phyloP scores from a whole-genome alignment of 2,888 invertebrate genomes.

The Latrodectus elegans region DNA sequence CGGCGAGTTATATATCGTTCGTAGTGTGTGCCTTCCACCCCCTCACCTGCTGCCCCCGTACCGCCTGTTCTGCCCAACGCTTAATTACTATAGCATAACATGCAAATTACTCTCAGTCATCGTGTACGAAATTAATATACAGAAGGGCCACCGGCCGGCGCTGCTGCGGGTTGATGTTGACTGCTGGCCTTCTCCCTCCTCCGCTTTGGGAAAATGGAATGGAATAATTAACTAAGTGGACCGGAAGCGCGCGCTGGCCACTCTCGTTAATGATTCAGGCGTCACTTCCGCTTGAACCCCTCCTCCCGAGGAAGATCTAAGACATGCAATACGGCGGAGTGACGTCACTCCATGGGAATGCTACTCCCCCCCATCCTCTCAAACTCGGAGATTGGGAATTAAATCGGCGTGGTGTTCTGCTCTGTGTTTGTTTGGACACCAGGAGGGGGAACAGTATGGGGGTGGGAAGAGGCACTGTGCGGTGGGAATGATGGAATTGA shows the following conservation, averaged over 20 bases:
- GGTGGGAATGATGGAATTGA: too few species aligned
- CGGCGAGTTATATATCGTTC: slow-evolving; percentile 64
- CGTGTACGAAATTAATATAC: slow-evolving; percentile 69
- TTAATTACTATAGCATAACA: slow-evolving; percentile 70
- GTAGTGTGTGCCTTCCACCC: slow-evolving; percentile 16
- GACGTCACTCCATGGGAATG: neutral
- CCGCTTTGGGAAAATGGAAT: slow-evolving; percentile 69
- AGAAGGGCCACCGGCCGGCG: slow-evolving; percentile 19
- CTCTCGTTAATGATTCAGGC: slow-evolving; percentile 70
- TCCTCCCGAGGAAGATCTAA: slow-evolving; percentile 6
- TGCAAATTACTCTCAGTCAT: slow-evolving; percentile 70
- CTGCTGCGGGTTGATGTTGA: slow-evolving; percentile 6
- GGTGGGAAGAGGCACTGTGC: too few species aligned
- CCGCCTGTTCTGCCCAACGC: slow-evolving; percentile 40
- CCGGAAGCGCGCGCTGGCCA: slow-evolving; percentile 66
- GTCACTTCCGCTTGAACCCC: slow-evolving; percentile 52
- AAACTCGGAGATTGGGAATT: neutral
- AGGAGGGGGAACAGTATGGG: too few species aligned
- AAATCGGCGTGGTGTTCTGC: neutral
- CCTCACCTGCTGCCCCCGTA: neutral
- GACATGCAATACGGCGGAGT: neutral
- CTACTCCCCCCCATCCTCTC: too few species aligned
- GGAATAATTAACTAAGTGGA: slow-evolving; percentile 70
- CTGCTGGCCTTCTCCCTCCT: slow-evolving; percentile 20
- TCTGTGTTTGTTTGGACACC: too few species aligned